Evolutionary conservation across 1,140 invertebrate species (phyloP).

Genomic region (Maniola jurtina): DNA sequence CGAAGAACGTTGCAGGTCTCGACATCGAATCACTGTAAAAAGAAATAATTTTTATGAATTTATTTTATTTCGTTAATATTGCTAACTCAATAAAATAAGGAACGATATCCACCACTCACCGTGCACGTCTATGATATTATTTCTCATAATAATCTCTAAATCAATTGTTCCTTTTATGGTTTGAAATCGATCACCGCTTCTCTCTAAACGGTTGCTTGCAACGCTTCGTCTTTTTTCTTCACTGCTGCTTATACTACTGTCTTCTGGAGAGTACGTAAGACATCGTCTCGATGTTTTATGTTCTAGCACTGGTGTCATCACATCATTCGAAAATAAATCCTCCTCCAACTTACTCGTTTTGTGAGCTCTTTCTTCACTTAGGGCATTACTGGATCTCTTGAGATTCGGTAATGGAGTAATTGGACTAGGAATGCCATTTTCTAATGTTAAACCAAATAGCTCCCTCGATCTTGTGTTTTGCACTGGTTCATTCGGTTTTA

Average conservation of each 20-base stretch:
- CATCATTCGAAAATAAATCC: slow-evolving; percentile 51
- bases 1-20: slow-evolving; percentile 60
- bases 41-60: slow-evolving; percentile 6
- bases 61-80: not conserved
- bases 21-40: slow-evolving; percentile 67
- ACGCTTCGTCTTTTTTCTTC: slow-evolving; percentile 70
- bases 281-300: slow-evolving; percentile 69
- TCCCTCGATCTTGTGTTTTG: slow-evolving; percentile 58
- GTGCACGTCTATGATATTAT: slow-evolving; percentile 72
- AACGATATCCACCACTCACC: slow-evolving; percentile 76
- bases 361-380: slow-evolving; percentile 67
- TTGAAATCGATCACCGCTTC: slow-evolving; percentile 56
- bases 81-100: slow-evolving; percentile 24
- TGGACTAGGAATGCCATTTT: slow-evolving; percentile 70
- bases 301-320: slow-evolving; percentile 65
- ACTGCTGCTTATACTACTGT: slow-evolving; percentile 65
- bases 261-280: slow-evolving; percentile 70
- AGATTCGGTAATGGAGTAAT: slow-evolving; percentile 64
- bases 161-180: slow-evolving; percentile 67
- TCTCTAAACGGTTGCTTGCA: slow-evolving; percentile 62
- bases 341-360: slow-evolving; percentile 71
- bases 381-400: slow-evolving; percentile 59
- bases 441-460: slow-evolving; percentile 62
- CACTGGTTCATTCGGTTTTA: slow-evolving; percentile 45
- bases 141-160: slow-evolving; percentile 62